These are phyloP conservation scores for Macrocentrus cingulum DNA, from an alignment of 1,140 invertebrate species.

Conservation along the genomic window DNA sequence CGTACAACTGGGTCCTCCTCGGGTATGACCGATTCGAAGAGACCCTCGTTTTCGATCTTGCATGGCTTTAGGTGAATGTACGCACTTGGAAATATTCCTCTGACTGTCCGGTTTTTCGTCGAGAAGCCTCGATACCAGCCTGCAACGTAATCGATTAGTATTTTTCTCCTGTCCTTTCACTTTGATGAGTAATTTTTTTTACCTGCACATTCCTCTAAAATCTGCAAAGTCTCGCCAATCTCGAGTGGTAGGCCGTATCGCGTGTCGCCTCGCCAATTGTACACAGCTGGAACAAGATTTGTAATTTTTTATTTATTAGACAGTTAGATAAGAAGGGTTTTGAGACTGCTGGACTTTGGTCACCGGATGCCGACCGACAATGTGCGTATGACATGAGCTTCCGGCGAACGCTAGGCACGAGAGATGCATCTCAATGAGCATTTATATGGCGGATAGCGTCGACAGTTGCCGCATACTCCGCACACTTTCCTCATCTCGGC, in stretches of 20 bases:
- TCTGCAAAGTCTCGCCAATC: slow-evolving; percentile 89
- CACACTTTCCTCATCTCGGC: background rate
- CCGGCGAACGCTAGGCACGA: slow-evolving; percentile 43
- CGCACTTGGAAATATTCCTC: slow-evolving; percentile 83
- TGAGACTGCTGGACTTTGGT: slow-evolving; percentile 26
- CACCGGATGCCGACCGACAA: slow-evolving; percentile 52
- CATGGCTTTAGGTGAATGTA: slow-evolving; percentile 77
- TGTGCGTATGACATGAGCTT: slow-evolving; percentile 50
- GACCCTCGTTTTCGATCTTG: slow-evolving; percentile 74
- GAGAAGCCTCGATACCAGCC: slow-evolving; percentile 87
- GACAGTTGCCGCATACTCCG: slow-evolving; percentile 24
- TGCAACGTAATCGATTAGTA: slow-evolving; percentile 52
- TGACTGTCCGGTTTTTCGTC: slow-evolving; percentile 76
- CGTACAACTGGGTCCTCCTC: slow-evolving; percentile 85
- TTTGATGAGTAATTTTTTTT: no score
- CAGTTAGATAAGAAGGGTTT: background rate
- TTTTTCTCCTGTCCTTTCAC: background rate
- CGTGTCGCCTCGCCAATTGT: slow-evolving; percentile 85
- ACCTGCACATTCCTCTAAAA: slow-evolving; percentile 84
- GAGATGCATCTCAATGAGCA: slow-evolving; percentile 57
- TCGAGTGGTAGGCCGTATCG: slow-evolving; percentile 79
- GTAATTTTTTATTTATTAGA: background rate
- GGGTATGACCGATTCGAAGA: slow-evolving; percentile 70
- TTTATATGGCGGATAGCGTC: slow-evolving; percentile 20
- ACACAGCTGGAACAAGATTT: slow-evolving; percentile 72